Conservation (phyloP, 2,888 invertebrate genomes). For the Isotomurus palustris region DNA sequence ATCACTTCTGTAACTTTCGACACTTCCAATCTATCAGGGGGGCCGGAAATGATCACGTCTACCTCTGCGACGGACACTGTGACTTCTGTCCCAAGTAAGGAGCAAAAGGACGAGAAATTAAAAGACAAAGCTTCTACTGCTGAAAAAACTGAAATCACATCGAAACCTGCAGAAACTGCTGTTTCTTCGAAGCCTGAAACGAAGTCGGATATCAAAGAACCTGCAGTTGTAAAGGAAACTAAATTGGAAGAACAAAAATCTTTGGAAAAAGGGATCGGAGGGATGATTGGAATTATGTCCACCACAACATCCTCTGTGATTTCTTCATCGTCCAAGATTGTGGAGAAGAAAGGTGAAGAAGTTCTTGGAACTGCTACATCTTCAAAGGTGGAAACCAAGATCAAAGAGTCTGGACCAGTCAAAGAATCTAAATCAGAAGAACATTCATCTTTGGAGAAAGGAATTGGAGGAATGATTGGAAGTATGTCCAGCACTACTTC, state of each 20-base stretch:
- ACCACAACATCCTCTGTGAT: too few relatives aligned
- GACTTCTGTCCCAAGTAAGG: too few relatives aligned
- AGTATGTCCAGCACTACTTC: neutral
- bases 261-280: conserved; percentile 21
- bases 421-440: too few relatives aligned
- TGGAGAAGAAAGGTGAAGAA: conserved; percentile 7
- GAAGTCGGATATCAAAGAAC: too few relatives aligned
- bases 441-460: neutral
- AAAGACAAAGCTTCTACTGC: too few relatives aligned
- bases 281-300: conserved; percentile 15
- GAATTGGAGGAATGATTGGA: neutral
- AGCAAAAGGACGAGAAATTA: too few relatives aligned
- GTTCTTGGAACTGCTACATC: conserved; percentile 6
- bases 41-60: too few relatives aligned
- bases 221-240: neutral
- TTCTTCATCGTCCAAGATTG: too few relatives aligned
- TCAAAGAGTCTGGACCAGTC: too few relatives aligned
- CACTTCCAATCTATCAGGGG: too few relatives aligned
- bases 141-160: neutral
- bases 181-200: neutral
- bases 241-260: conserved; percentile 5
- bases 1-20: too few relatives aligned
- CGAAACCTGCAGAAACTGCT: neutral
- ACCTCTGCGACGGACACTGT: too few relatives aligned
- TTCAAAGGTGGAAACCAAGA: neutral